phyloP scores from a whole-genome alignment of 2,888 invertebrate species.

The Heliconius ethilla region DNA sequence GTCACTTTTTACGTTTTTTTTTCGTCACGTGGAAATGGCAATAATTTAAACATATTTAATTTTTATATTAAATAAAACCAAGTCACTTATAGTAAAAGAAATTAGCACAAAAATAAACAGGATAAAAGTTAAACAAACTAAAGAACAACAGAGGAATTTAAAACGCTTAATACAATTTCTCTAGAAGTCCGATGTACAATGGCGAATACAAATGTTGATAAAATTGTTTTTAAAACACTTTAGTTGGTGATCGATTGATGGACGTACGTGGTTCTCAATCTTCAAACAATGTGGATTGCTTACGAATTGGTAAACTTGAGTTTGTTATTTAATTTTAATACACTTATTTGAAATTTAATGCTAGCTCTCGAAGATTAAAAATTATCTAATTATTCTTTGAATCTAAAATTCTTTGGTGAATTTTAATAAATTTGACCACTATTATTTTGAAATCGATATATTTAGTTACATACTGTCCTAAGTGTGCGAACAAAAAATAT shows the following conservation, averaged over 20 bases:
- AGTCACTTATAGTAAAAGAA: not conserved
- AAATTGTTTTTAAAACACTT: constrained; percentile 11
- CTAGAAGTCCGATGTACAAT: not conserved
- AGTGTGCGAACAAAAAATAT: no score
- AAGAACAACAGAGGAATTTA: not conserved
- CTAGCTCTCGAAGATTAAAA: no score
- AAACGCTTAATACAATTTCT: constrained; percentile 18
- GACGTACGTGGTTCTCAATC: not conserved
- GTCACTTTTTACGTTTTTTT: no score
- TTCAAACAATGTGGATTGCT: not conserved
- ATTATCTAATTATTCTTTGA: no score
- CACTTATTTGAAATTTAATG: no score
- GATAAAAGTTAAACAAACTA: not conserved
- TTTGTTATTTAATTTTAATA: not conserved
- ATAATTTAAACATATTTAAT: no score
- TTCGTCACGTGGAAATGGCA: no score
- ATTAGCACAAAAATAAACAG: not conserved
- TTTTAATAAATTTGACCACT: no score
- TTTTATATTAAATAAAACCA: not conserved
- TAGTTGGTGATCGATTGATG: not conserved
- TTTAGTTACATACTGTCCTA: no score
- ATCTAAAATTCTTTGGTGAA: no score
- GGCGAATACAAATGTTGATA: constrained; percentile 16
- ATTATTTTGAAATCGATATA: no score
- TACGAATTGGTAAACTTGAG: not conserved